Conservation (phyloP, 1,140 invertebrate genomes). For the Drepana arcuata region DNA sequence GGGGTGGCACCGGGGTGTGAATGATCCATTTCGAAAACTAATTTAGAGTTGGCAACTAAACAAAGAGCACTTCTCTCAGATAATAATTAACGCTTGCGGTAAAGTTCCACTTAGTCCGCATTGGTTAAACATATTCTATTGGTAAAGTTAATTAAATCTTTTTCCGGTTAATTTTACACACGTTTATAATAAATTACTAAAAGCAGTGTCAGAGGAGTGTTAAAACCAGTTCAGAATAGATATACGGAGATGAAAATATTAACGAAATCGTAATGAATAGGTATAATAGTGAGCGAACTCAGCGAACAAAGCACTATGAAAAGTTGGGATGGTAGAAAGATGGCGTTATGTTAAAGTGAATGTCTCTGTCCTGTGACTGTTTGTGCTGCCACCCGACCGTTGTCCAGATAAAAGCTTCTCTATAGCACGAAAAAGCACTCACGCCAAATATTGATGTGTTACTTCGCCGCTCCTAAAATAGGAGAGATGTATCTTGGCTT, state of each 20-base stretch:
- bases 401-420: constrained; percentile 71
- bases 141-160: constrained; percentile 62
- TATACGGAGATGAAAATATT: too few species aligned
- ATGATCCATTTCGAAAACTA: constrained; percentile 72
- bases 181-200: too few species aligned
- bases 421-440: constrained; percentile 71
- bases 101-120: constrained; percentile 67
- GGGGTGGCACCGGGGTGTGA: constrained; percentile 49
- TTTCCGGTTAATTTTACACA: too few species aligned
- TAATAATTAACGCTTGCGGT: constrained; percentile 72
- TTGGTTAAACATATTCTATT: constrained; percentile 49
- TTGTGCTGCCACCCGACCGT: constrained; percentile 58
- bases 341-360: constrained; percentile 59
- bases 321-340: too few species aligned
- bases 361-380: constrained; percentile 61
- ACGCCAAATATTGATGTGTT: constrained; percentile 71
- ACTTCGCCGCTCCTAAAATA: constrained; percentile 58
- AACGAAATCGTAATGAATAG: too few species aligned
- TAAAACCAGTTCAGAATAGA: too few species aligned
- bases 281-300: too few species aligned
- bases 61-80: constrained; percentile 69
- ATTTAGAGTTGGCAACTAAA: constrained; percentile 72
- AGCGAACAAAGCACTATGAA: too few species aligned
- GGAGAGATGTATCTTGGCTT: constrained; percentile 35
- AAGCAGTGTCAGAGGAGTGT: too few species aligned